A percentile compares a stretch with the other conserved stretches of the same genome.
These are phyloP conservation scores for Gallinago jamesoni DNA, from an alignment of 2,113 vertebrate species.

Conservation along the genomic window DNA sequence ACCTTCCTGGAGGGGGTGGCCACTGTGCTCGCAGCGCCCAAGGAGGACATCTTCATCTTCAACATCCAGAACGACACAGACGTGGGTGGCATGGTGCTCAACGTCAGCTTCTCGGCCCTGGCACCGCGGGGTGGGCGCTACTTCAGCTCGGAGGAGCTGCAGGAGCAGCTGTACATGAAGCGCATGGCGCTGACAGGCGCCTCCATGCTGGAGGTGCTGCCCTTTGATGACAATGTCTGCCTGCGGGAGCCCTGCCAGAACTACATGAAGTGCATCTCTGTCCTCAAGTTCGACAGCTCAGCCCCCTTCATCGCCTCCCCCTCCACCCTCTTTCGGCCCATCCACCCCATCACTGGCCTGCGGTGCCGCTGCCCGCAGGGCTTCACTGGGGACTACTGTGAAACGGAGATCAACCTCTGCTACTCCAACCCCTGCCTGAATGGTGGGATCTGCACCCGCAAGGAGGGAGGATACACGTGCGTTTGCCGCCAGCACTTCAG, in stretches of 20 bases:
- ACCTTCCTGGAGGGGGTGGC: constrained; percentile 95
- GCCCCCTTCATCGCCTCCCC: constrained; percentile 93
- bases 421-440: constrained; percentile 97
- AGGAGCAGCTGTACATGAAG: constrained; percentile 97
- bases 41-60: constrained; percentile 96
- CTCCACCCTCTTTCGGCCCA: constrained; percentile 94
- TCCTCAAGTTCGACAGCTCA: constrained; percentile 95
- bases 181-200: constrained; percentile 87
- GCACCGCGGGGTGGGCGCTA: constrained; percentile 84
- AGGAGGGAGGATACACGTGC: constrained; percentile 94
- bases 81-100: constrained; percentile 85
- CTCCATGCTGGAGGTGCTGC: constrained; percentile 94
- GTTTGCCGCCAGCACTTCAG: constrained; percentile 91
- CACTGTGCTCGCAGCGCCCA: constrained; percentile 86
- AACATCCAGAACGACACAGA: constrained; percentile 96
- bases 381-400: constrained; percentile 97
- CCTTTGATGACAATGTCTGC: constrained; percentile 98
- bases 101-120: constrained; percentile 92
- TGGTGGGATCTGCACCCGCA: constrained; percentile 87
- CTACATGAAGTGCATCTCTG: constrained; percentile 99
- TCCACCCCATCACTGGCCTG: constrained; percentile 93
- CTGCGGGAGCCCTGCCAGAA: constrained; percentile 97
- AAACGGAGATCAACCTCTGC: constrained; percentile 97
- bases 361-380: constrained; percentile 95
- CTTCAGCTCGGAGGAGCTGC: constrained; percentile 94